Conservation (phyloP, 1,140 invertebrate genomes). For the Mactra quadrangularis region DNA sequence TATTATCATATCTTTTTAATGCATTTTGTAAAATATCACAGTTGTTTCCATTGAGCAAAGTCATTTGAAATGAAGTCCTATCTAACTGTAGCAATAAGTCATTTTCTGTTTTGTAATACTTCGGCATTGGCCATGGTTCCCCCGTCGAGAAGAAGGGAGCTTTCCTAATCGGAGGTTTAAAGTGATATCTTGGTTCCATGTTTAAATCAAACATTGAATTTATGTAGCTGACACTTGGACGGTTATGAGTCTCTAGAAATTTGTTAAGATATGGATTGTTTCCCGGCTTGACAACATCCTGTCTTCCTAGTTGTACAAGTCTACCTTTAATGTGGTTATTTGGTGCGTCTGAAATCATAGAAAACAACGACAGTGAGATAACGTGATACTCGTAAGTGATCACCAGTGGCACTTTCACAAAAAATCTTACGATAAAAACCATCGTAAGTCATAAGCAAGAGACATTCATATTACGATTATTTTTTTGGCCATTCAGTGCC, state of each 20-base stretch:
- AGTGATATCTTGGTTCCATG: conserved; percentile 14
- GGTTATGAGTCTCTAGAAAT: conserved; percentile 26
- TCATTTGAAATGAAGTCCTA: conserved; percentile 12
- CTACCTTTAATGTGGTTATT: too few species aligned
- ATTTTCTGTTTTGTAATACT: conserved; percentile 2
- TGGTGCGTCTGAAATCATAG: too few species aligned
- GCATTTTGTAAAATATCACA: conserved; percentile 45
- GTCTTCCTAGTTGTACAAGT: too few species aligned
- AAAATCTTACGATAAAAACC: too few species aligned
- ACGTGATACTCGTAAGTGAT: too few species aligned
- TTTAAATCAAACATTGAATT: conserved; percentile 20
- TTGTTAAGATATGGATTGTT: conserved; percentile 13
- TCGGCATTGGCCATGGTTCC: conserved; percentile 51
- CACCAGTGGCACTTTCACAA: too few species aligned
- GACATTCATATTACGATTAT: too few species aligned
- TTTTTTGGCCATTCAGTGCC: too few species aligned
- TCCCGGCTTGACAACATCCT: neutral
- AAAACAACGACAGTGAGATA: too few species aligned
- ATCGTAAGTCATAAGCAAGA: too few species aligned
- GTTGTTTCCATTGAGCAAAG: neutral
- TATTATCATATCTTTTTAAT: conserved; percentile 32
- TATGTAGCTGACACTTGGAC: neutral
- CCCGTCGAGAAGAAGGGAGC: conserved; percentile 43
- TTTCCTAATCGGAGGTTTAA: conserved; percentile 39
- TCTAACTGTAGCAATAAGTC: conserved; percentile 10